A percentile compares a stretch with the other conserved stretches of the same genome.
These are phyloP conservation scores for Archilochus colubris DNA, from an alignment of 2,113 vertebrate species.

Conservation along the genomic window DNA sequence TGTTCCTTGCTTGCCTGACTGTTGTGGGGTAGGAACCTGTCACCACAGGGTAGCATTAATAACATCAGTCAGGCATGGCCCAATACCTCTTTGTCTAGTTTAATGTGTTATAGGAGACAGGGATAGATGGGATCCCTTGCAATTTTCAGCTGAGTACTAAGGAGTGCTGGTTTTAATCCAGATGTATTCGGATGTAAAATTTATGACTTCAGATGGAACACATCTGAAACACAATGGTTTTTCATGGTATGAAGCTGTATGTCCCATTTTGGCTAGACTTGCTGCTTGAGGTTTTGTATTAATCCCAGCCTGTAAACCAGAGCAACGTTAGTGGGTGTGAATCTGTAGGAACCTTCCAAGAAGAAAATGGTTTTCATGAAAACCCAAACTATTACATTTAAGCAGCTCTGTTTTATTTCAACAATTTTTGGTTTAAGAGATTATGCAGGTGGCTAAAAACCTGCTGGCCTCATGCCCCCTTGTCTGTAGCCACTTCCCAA, in stretches of 20 bases:
- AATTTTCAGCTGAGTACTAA: neutral
- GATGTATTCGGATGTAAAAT: neutral
- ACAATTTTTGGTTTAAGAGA: neutral
- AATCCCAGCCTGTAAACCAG: neutral
- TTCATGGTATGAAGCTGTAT: neutral
- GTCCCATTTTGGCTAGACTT: neutral
- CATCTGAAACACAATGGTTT: neutral
- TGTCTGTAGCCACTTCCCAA: neutral
- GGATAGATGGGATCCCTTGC: neutral
- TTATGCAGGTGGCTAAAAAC: neutral
- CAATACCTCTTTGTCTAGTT: neutral
- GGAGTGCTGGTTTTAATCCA: neutral
- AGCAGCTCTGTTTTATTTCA: neutral
- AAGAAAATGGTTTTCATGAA: neutral
- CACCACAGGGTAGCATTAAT: neutral
- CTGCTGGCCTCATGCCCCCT: neutral
- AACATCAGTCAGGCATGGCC: neutral
- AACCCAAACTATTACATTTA: neutral
- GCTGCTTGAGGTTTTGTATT: neutral
- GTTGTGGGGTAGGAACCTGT: neutral
- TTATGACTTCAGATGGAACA: neutral
- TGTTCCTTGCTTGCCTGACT: neutral
- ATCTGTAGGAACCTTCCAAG: neutral
- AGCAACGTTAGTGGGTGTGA: neutral
- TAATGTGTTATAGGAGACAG: neutral